Conservation (phyloP, 1,140 invertebrate species). For the Micrasema longulum region DNA sequence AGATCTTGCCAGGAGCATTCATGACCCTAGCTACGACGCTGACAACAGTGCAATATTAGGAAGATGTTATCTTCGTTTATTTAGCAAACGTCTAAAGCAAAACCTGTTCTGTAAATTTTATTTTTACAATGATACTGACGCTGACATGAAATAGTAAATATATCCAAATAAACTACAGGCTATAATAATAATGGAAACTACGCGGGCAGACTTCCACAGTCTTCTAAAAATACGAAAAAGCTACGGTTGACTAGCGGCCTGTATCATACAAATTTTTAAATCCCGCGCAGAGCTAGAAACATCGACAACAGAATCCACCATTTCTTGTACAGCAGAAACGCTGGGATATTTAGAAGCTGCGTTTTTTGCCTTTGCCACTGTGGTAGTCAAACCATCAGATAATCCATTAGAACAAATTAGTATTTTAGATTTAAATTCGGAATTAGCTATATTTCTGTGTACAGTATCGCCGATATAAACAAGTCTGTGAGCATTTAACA, state of each 20-base stretch:
- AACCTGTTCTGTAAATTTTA: background rate
- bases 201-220: conserved; percentile 9
- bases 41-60: no score
- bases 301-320: conserved; percentile 90
- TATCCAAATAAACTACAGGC: conserved; percentile 21
- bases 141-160: conserved; percentile 33
- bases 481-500: conserved; percentile 91
- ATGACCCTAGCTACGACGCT: no score
- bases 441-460: conserved; percentile 80
- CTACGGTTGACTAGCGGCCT: conserved; percentile 60
- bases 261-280: conserved; percentile 76
- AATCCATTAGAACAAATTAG: conserved; percentile 84
- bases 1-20: no score
- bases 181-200: conserved; percentile 1
- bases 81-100: no score
- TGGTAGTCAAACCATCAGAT: conserved; percentile 85
- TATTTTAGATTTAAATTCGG: conserved; percentile 79
- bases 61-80: no score
- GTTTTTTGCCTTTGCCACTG: conserved; percentile 88
- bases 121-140: conserved; percentile 7
- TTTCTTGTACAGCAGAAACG: conserved; percentile 89
- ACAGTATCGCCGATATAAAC: conserved; percentile 95
- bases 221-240: conserved; percentile 14
- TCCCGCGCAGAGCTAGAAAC: conserved; percentile 83
- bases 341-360: conserved; percentile 90